phyloP scores from a whole-genome alignment of 2,888 invertebrate genomes.

The Drosophila putrida region DNA sequence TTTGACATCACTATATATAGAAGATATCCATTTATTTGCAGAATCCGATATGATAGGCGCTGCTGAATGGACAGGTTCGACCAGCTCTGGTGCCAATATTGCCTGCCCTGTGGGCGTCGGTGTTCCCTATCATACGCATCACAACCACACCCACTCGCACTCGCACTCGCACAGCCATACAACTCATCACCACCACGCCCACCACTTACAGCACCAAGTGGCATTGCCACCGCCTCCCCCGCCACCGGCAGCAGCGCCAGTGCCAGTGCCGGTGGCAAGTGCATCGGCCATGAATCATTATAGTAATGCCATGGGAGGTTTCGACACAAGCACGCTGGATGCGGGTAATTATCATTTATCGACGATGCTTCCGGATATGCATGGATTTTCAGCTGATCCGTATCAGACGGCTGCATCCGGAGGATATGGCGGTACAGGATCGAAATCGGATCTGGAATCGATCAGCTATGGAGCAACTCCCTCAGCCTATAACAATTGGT shows the following conservation, averaged over 20 bases:
- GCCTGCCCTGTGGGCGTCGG: slow-evolving; percentile 47
- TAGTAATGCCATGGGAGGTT: slow-evolving; percentile 86
- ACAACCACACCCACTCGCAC: slow-evolving; percentile 52
- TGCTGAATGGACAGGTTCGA: slow-evolving; percentile 88
- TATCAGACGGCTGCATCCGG: slow-evolving; percentile 81
- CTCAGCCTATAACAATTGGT: slow-evolving; percentile 84
- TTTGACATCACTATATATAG: no score
- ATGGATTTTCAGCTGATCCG: slow-evolving; percentile 86
- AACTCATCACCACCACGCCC: slow-evolving; percentile 52
- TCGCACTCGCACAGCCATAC: slow-evolving; percentile 30
- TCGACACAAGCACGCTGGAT: slow-evolving; percentile 71
- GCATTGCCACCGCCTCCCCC: slow-evolving; percentile 85
- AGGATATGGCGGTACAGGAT: slow-evolving; percentile 54
- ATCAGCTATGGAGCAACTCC: slow-evolving; percentile 75
- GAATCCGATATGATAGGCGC: slow-evolving; percentile 88
- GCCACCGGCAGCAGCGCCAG: slow-evolving; percentile 83
- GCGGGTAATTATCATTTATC: slow-evolving; percentile 86
- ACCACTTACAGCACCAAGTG: slow-evolving; percentile 78
- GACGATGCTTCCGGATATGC: slow-evolving; percentile 87
- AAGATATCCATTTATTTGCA: slow-evolving; percentile 67
- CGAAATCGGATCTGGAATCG: slow-evolving; percentile 83
- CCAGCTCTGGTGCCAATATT: slow-evolving; percentile 81
- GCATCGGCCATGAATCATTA: slow-evolving; percentile 78
- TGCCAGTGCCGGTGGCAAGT: slow-evolving; percentile 57
- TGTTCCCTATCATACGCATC: slow-evolving; percentile 61